Percentiles rank a stretch among this genome's conserved stretches.
Evolutionary conservation across 1,140 invertebrate genomes (phyloP).

Genomic region (Achroia grisella): DNA sequence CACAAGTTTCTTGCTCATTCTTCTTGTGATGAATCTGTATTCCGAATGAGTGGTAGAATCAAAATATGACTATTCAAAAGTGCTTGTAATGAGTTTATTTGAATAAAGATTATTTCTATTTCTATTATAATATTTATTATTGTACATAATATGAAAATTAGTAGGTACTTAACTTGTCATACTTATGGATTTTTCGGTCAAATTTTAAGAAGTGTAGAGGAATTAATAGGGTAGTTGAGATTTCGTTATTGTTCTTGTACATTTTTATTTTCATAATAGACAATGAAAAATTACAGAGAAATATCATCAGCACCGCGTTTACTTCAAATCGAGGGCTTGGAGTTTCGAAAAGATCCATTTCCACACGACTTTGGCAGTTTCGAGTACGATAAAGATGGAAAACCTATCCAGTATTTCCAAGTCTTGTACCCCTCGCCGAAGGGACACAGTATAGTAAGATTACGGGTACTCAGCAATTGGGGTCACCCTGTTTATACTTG

Average conservation of each 20-base stretch:
- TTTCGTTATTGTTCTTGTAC: not conserved
- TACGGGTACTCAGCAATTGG: slow-evolving; percentile 52
- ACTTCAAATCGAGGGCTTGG: slow-evolving; percentile 50
- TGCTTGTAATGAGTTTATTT: too few relatives aligned
- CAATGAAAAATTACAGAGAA: slow-evolving; percentile 29
- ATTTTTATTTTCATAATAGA: not conserved
- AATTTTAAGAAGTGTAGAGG: too few relatives aligned
- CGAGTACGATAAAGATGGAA: slow-evolving; percentile 51
- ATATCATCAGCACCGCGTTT: slow-evolving; percentile 61
- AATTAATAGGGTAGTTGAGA: too few relatives aligned
- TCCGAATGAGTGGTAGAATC: too few relatives aligned
- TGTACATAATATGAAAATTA: too few relatives aligned
- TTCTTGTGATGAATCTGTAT: too few relatives aligned
- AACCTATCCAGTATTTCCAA: slow-evolving; percentile 58
- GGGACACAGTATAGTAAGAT: slow-evolving; percentile 38
- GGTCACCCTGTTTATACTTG: slow-evolving; percentile 56
- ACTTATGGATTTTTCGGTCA: too few relatives aligned
- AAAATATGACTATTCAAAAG: too few relatives aligned
- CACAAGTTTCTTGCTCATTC: too few relatives aligned
- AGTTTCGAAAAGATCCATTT: slow-evolving; percentile 34
- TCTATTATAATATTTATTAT: too few relatives aligned
- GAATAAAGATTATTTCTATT: too few relatives aligned
- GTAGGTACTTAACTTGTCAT: too few relatives aligned
- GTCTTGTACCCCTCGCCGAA: slow-evolving; percentile 30
- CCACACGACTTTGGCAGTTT: slow-evolving; percentile 55